Evolutionary conservation across 2,888 invertebrate genomes (phyloP).

Genomic region (Eurytoma adleriae): DNA sequence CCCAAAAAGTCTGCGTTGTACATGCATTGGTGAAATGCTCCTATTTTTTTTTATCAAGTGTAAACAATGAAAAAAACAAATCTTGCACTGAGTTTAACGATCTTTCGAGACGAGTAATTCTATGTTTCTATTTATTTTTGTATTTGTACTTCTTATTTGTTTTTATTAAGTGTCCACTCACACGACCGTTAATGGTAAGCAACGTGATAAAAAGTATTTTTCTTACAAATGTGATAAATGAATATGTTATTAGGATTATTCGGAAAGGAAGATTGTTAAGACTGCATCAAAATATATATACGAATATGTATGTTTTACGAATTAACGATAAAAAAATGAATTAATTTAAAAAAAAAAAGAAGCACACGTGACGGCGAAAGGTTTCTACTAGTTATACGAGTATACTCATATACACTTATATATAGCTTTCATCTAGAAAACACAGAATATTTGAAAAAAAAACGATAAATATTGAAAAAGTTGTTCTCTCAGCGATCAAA

Average conservation of each 20-base stretch:
- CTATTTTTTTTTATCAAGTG: neutral
- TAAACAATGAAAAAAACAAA: neutral
- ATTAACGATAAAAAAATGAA: slow-evolving; percentile 6
- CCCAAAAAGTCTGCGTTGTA: neutral
- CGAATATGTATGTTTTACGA: neutral
- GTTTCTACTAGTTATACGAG: slow-evolving; percentile 47
- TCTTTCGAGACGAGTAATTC: slow-evolving; percentile 49
- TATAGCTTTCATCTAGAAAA: slow-evolving; percentile 5
- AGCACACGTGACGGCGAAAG: slow-evolving; percentile 36
- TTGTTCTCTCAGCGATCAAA: slow-evolving; percentile 29
- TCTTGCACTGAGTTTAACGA: slow-evolving; percentile 32
- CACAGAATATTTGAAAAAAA: neutral
- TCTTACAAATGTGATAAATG: slow-evolving; percentile 20
- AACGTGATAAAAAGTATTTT: slow-evolving; percentile 46
- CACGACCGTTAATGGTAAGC: neutral
- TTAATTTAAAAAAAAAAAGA: slow-evolving; percentile 2
- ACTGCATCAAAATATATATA: slow-evolving; percentile 32
- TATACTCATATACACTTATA: slow-evolving; percentile 24
- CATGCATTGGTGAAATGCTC: neutral
- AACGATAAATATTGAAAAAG: neutral
- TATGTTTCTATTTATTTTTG: slow-evolving; percentile 47
- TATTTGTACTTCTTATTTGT: neutral
- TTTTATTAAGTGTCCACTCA: neutral
- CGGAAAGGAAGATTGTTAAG: slow-evolving; percentile 52
- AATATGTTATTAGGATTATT: slow-evolving; percentile 50